Evolutionary conservation across 2,888 invertebrate species (phyloP).

Genomic region (Selenia dentaria): DNA sequence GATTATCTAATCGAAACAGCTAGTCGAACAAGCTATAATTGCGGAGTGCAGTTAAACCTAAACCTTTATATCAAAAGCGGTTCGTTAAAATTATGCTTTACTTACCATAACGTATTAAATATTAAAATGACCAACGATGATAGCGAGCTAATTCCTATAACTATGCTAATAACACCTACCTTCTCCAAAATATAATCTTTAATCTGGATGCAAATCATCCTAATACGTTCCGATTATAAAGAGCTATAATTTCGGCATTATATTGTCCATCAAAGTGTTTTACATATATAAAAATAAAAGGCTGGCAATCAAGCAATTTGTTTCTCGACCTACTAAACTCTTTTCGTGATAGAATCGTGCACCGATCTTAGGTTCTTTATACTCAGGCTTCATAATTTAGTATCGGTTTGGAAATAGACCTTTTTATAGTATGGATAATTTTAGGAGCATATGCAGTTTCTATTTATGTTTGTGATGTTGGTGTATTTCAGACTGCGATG

Average conservation of each 20-base stretch:
- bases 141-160: constrained; percentile 78
- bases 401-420: constrained; percentile 49
- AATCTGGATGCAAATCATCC: constrained; percentile 83
- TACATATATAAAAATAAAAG: constrained; percentile 82
- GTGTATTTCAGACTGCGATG: constrained; percentile 92
- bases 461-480: constrained; percentile 30
- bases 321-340: constrained; percentile 78
- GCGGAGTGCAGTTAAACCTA: constrained; percentile 48
- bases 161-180: constrained; percentile 82
- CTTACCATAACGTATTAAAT: constrained; percentile 71
- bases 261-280: constrained; percentile 83
- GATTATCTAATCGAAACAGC: constrained; percentile 41
- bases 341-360: constrained; percentile 71
- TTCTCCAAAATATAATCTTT: constrained; percentile 81
- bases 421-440: constrained; percentile 37
- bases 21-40: constrained; percentile 49
- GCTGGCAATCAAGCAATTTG: constrained; percentile 80
- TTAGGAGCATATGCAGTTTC: constrained; percentile 26
- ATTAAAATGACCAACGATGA: constrained; percentile 78
- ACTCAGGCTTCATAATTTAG: constrained; percentile 57
- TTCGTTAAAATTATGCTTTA: constrained; percentile 62
- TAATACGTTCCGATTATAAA: constrained; percentile 82
- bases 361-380: constrained; percentile 57
- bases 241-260: constrained; percentile 82
- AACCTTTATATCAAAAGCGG: constrained; percentile 59